Base-by-base conservation (phyloP, 2,888 invertebrate genomes). In the Orthonevra nobilis region DNA sequence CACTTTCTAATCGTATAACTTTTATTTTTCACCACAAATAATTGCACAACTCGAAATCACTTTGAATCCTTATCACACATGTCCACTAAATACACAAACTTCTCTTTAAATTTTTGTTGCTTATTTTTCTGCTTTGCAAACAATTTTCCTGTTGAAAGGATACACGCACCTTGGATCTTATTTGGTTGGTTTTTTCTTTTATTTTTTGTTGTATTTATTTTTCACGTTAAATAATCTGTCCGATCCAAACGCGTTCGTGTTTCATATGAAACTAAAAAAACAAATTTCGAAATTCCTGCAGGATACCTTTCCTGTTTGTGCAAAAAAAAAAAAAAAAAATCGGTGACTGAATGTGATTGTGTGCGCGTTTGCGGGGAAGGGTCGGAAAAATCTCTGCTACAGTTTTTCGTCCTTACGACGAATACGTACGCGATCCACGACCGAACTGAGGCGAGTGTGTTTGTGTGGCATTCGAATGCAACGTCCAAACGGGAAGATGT, bases 231-330 rank as follows among this genome's bases (percentile, higher is more conserved):
- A 28, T 48, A 52, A 23, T 23, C 63, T 75, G 82, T 82, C 79
- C 84, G 84, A 82, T 81, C 85, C 85, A 84, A 83, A 83, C 87
- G 85, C 86, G 86, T 85, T 86, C 86, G 85, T 87, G 87, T 87
- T 87, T 87, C 87, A 84, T 83, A 82, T 83, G 87, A 87, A 88
- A 88, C 88, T 88, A 85, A 87, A 83, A 83, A 82, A 82, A 73
- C 52, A 63, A 81, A 38, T 66, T 81, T 72, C 56, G 38, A 81
- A 81, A 81, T 82, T 81, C 82, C 82, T 82, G 61, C 81, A 83
- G 81, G 81, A 82, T 58, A 83, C 81, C 83, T 82, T 74, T 9
- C 26, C 32, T 9, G 23, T 28, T 23, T 15, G 10, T 17, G 17
- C 5, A 23, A 4, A 30, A 12, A 26, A 46, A 20, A 56, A 17